Base-by-base conservation (phyloP, 2,113 vertebrate species). In the Trichechus manatus region DNA sequence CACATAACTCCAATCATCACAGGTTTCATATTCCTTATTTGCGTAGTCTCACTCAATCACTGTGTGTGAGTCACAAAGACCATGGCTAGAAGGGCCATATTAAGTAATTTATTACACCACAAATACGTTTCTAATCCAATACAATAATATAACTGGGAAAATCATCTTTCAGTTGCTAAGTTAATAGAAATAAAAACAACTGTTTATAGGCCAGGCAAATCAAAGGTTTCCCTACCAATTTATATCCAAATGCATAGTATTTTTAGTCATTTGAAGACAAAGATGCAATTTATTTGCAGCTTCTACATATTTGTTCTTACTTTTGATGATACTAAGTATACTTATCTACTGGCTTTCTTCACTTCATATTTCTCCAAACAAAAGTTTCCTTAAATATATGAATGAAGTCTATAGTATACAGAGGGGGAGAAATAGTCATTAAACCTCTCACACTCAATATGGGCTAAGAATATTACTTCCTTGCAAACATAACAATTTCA, bases 381-480 rank as follows among this genome's bases (percentile, higher is more conserved):
- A 25, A 4, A 9, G 0, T 79, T 95, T 91, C 64, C 1, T 94
- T 6, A 88, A 80, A 87, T 42, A 14, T 33, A 22, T 3, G 3
- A 1, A 19, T 53, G 53, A n/a, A 39, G 17, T 89, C 11, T 19
- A 81, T 2, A 31, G 9, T 39, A 19, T 25, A 25, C 2, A 36
- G 5, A 50, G 29, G 61, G 6, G 1, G 3, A 96, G 9, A 8
- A 33, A 50, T 88, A n/a, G 4, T 81, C 13, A 7, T 74, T 70
- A 66, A 70, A 81, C 20, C 39, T 42, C 1, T 89, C n/a, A 81
- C 77, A 68, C 39, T 89, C 11, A 93, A n/a, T 87, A 39, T 9
- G 1, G 15, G 29, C 15, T 96, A 64, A 87, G 7, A n/a, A 82
- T 90, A 95, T 96, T 90, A 70, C 66, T 96, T 97, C 31, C n/a